Evolutionary conservation across 2,797 vertebrate species (phyloP), one percentile per base, ranked within the genome.

Genomic region (Alosa sapidissima): DNA sequence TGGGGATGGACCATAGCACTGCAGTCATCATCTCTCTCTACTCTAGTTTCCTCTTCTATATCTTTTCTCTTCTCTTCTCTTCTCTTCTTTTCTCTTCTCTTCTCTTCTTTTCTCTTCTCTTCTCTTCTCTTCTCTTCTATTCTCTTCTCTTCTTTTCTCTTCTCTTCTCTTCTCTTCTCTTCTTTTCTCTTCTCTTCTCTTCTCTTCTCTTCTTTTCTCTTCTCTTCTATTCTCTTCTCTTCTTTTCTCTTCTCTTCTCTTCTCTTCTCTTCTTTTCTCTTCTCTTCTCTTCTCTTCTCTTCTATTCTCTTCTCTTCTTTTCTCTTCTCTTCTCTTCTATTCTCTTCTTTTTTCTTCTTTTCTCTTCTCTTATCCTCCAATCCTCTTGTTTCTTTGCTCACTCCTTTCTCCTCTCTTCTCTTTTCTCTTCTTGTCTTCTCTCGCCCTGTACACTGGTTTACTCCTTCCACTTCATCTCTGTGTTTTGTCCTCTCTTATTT

Each of bases 101-200:
- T 36, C 11, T 36, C 33, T 5, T 60, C 58, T 24, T 8, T 21
- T 5, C 7, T 24, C 10, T 10, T 58, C 55, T n/a, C 16, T n/a
- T 58, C 4, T 21, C 16, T 6, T 58, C 16, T 4, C 5, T 5
- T 58, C 16, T n/a, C 55, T 4, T 65, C 24, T 65, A n/a, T 4
- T 5, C 65, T 36, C 28, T 36, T 28, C 9, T 28, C 3, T 7
- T 28, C 24, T 28, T 19, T 28, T 88, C 89, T 87, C 88, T 33
- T 90, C 90, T 89, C 93, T n/a, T 33, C n/a, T 24, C 7, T 9
- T n/a, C n/a, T 91, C 89, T 89, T 86, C 54, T n/a, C n/a, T n/a
- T 55, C 49, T 54, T 84, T 81, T 83, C 82, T 75, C 86, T 88
- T 82, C 9, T 72, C 13, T 41, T 16, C 36, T 13, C 36, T 28